Base-by-base conservation (phyloP, 2,888 invertebrate species). In the Nasonovia ribisnigri region DNA sequence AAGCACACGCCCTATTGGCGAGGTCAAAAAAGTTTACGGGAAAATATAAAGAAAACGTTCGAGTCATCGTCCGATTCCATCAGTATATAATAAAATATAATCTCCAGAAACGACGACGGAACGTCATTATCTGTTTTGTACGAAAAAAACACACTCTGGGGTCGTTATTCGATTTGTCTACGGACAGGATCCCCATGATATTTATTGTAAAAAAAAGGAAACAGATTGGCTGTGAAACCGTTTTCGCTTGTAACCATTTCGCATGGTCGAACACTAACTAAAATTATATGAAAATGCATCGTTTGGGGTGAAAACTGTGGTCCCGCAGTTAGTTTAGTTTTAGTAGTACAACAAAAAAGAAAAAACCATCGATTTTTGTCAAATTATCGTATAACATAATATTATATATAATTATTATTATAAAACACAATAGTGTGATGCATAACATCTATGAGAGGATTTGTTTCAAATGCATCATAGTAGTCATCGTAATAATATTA, bases 161-260 rank as follows among this genome's bases (percentile, higher is more conserved):
- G 93, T 60, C 60, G 90, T 87, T 84, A 93, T 93, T 93, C 93
- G 93, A 93, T 93, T 90, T 93, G 93, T 93, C 93, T 67, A 77
- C 20, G 20, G 36, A 67, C 60, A 48, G 89, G 89, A 84, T 90
- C 57, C 84, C 84, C 60, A 60, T 26, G 26, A 57, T 87, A 90
- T 88, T 51, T 77, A 88, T 77, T 77, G 51, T 51, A 51, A 54
- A 88, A 86, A 86, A 92, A 87, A 90, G 60, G 48, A 93, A 93
- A 90, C 93, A 90, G 93, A 93, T 93, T 93, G 93, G 86, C 93
- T 86, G 93, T 93, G 90, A 93, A 93, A 93, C 90, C 93, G 93
- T 93, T 93, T 93, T 93, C n/a, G 90, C 93, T 90, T 90, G 90
- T 90, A 93, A 93, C 57, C 93, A 90, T 93, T 42, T 86, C 93